Base-by-base conservation (phyloP, 2,888 invertebrate species). In the Geophilus truncorum region DNA sequence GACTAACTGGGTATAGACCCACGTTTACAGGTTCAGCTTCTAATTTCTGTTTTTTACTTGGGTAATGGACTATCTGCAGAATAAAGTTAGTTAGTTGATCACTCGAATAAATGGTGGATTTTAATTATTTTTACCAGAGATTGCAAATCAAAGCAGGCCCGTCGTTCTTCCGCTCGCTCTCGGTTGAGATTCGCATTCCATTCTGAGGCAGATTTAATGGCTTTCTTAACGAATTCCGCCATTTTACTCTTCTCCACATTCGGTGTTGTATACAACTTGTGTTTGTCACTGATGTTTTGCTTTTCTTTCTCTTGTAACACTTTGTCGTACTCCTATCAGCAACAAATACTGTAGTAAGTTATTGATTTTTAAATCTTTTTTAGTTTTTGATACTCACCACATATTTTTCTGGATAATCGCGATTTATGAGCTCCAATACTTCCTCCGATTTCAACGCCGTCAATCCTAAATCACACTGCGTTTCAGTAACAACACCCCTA, bases 381-480 rank as follows among this genome's bases (percentile, higher is more conserved):
- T 40, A 12, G 36, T 9, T n/a, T n/a, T n/a, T n/a, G 36, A 51
- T 18, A 28, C 70, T 80, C 70, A 80, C 80, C n/a, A 30, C 80
- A 86, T 96, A 98, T 86, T 97, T 97, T 82, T 94, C 94, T 75
- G 95, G 95, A 88, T 97, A 98, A 88, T 98, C 98, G 36, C 93
- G 92, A 83, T 93, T 92, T 96, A 98, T 96, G 81, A 98, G 93
- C 86, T 98, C 98, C 84, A 97, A 89, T 78, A 98, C 95, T 87
- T 98, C 98, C 78, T 95, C 93, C 82, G 94, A 95, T 85, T 92
- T 92, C 5, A 98, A 92, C 0, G 97, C 97, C 1, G 97, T 97
- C 83, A 97, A 89, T 92, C 94, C 97, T 85, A 97, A 90, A 88
- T 97, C 97, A 88, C 96, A 96, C 89, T 96, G 93, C 79, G 93